Evolutionary conservation across 2,797 vertebrate species (phyloP).

Genomic region (Alfaro cultratus): DNA sequence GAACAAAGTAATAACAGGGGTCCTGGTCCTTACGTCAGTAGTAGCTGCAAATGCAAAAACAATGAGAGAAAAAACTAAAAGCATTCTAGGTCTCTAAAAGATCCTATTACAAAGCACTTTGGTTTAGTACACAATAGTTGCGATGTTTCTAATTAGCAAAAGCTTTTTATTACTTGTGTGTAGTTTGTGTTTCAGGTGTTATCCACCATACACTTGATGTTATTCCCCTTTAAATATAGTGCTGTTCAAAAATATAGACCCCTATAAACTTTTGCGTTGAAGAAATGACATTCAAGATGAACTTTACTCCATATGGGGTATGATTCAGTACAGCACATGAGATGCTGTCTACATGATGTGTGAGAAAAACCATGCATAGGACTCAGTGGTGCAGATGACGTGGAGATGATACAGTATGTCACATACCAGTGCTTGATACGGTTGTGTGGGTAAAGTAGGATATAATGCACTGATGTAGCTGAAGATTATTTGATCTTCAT

Average conservation of each 20-base stretch:
- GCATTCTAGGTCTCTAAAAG: neutral
- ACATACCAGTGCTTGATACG: constrained; percentile 12
- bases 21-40: neutral
- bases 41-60: neutral
- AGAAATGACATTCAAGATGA: constrained; percentile 8
- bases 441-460: constrained; percentile 7
- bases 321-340: constrained; percentile 11
- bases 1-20: neutral
- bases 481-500: constrained; percentile 24
- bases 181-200: neutral
- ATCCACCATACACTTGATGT: neutral
- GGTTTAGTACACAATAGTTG: neutral
- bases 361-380: constrained; percentile 17
- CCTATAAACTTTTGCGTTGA: constrained; percentile 13
- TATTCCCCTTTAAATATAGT: constrained; percentile 10
- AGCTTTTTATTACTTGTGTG: neutral
- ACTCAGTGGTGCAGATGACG: constrained; percentile 11
- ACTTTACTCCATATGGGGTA: neutral
- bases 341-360: constrained; percentile 18
- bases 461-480: constrained; percentile 25
- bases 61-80: neutral
- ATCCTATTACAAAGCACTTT: neutral
- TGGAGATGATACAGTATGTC: constrained; percentile 14
- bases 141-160: neutral
- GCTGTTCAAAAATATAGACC: constrained; percentile 26